These are phyloP conservation scores for Luehdorfia chinensis DNA, from an alignment of 1,140 invertebrate genomes.

Conservation along the genomic window DNA sequence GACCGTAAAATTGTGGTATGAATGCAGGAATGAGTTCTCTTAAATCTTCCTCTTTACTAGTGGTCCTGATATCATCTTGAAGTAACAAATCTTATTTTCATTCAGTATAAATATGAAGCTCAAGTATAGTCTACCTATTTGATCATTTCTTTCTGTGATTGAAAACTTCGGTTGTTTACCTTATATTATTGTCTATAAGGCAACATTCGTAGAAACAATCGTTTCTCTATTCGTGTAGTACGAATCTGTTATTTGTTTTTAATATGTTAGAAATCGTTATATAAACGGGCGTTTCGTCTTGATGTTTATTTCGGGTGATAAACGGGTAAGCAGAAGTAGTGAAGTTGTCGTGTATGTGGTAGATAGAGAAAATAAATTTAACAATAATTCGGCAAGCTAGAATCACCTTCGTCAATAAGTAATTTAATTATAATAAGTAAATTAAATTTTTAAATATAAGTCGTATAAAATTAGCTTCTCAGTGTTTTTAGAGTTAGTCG, in stretches of 20 bases:
- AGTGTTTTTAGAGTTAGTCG: constrained; percentile 76
- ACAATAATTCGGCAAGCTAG: constrained; percentile 62
- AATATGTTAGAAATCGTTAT: constrained; percentile 32
- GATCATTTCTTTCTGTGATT: constrained; percentile 48
- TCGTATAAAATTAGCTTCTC: constrained; percentile 71
- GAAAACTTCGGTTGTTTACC: constrained; percentile 45
- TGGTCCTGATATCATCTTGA: constrained; percentile 19
- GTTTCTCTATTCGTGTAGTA: constrained; percentile 19
- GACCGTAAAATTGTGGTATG: constrained; percentile 39
- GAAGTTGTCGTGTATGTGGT: constrained; percentile 47
- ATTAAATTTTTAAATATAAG: constrained; percentile 39
- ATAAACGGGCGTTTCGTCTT: constrained; percentile 29
- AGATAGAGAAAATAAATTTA: constrained; percentile 69
- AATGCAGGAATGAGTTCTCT: constrained; percentile 26
- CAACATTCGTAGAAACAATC: constrained; percentile 15
- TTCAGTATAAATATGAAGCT: constrained; percentile 16
- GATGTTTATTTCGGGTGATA: constrained; percentile 59
- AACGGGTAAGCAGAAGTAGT: constrained; percentile 63
- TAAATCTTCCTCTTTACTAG: constrained; percentile 4
- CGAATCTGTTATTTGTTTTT: constrained; percentile 34
- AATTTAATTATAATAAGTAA: constrained; percentile 44
- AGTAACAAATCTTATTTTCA: constrained; percentile 12
- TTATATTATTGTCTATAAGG: constrained; percentile 51
- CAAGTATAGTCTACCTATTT: constrained; percentile 28
- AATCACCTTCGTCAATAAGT: constrained; percentile 51